Conservation (phyloP, 2,113 vertebrate species). For the Alethe castanea region DNA sequence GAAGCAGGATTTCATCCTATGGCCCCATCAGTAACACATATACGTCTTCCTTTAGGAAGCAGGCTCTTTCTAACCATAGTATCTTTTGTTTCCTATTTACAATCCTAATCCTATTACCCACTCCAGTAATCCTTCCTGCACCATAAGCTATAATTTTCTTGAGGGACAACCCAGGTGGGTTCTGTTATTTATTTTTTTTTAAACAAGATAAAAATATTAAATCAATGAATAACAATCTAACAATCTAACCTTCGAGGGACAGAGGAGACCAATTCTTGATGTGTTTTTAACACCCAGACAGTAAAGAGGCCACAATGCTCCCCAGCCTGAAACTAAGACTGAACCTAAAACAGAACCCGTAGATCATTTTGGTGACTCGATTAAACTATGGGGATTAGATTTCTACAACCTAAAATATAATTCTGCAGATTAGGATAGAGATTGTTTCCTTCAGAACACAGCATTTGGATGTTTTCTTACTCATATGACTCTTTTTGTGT, state of each 20-base stretch:
- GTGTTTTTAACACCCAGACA: background rate
- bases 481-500: background rate
- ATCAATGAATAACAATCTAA: constrained; percentile 13
- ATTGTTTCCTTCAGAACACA: background rate
- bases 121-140: constrained; percentile 69
- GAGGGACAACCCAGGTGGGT: background rate
- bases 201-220: constrained; percentile 62
- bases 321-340: background rate
- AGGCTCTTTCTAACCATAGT: constrained; percentile 32
- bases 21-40: constrained; percentile 26
- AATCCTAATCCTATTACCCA: constrained; percentile 67
- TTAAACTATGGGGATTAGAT: background rate
- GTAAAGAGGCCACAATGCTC: background rate
- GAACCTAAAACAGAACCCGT: background rate
- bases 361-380: background rate
- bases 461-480: background rate
- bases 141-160: constrained; percentile 53
- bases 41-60: constrained; percentile 27
- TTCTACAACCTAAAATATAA: background rate
- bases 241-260: background rate
- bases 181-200: background rate
- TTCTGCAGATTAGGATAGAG: background rate
- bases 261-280: background rate
- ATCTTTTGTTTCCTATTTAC: constrained; percentile 67
- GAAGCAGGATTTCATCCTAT: constrained; percentile 38